Evolutionary conservation across 2,797 vertebrate species (phyloP).

Genomic region (Cossypha polioptera): DNA sequence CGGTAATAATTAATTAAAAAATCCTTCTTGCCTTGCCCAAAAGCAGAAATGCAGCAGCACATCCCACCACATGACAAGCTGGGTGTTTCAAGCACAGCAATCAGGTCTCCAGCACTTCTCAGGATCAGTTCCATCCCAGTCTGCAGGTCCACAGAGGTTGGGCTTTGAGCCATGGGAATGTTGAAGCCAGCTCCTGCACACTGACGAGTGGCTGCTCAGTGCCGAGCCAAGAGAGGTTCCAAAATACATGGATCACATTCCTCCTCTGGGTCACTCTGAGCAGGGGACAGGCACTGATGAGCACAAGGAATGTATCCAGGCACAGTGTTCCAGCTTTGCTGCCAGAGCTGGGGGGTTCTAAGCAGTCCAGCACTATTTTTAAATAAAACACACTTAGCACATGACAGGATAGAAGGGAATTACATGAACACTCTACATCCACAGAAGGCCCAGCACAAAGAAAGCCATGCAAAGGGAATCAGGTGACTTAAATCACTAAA

Average conservation of each 20-base stretch:
- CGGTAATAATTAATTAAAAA: not conserved
- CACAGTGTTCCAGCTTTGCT: not conserved
- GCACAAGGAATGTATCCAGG: not conserved
- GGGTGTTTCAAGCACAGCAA: accelerated
- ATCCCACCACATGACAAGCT: not conserved
- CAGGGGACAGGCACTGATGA: not conserved
- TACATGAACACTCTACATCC: not conserved
- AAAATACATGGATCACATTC: accelerated
- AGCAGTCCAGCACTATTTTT: not conserved
- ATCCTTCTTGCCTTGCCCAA: not conserved
- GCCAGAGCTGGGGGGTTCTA: not conserved
- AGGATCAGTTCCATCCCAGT: not conserved
- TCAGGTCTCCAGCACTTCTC: not conserved
- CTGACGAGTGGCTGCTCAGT: accelerated
- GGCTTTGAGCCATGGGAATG: accelerated
- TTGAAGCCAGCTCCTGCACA: not conserved
- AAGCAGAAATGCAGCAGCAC: not conserved
- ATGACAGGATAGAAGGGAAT: not conserved
- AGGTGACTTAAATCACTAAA: not conserved
- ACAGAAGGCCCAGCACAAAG: not conserved
- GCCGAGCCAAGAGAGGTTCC: not conserved
- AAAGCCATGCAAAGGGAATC: not conserved
- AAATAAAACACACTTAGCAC: not conserved
- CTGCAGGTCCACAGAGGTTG: accelerated
- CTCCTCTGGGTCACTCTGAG: not conserved